phyloP scores from a whole-genome alignment of 2,888 invertebrate species.

The Acrobasis repandana region DNA sequence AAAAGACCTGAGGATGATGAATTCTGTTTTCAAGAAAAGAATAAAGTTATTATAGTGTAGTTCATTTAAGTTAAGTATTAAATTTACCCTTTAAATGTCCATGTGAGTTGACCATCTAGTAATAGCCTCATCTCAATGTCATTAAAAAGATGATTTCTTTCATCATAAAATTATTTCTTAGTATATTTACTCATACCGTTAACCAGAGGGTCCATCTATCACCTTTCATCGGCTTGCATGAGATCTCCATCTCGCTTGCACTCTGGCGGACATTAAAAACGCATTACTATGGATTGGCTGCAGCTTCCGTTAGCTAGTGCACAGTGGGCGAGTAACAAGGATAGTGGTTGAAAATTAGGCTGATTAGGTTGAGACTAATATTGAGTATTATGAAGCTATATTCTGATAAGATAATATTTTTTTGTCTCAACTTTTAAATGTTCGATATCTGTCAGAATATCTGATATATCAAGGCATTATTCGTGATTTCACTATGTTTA shows the following conservation, averaged over 20 bases:
- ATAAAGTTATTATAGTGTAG: no score
- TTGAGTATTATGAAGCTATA: no score
- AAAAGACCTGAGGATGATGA: no score
- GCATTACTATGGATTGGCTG: conserved; percentile 36
- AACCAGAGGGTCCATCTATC: conserved; percentile 12
- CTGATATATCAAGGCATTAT: no score
- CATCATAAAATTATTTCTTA: background rate
- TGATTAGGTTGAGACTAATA: no score
- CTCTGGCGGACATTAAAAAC: conserved; percentile 41
- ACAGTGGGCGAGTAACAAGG: conserved; percentile 26
- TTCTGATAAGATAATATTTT: no score
- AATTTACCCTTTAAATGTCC: background rate
- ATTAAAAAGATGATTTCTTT: background rate
- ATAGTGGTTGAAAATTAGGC: background rate
- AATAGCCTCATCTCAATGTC: conserved; percentile 1
- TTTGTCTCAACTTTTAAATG: no score
- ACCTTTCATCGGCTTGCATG: conserved; percentile 13
- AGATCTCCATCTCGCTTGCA: conserved; percentile 22
- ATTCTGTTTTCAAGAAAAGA: no score
- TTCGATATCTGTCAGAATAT: no score
- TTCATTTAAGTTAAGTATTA: background rate
- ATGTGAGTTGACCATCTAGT: background rate
- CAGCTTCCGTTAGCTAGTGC: conserved; percentile 39
- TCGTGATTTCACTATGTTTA: no score
- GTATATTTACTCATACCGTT: conserved; percentile 9